Evolutionary conservation across 2,113 vertebrate genomes (phyloP).

Genomic region (Zeus faber): DNA sequence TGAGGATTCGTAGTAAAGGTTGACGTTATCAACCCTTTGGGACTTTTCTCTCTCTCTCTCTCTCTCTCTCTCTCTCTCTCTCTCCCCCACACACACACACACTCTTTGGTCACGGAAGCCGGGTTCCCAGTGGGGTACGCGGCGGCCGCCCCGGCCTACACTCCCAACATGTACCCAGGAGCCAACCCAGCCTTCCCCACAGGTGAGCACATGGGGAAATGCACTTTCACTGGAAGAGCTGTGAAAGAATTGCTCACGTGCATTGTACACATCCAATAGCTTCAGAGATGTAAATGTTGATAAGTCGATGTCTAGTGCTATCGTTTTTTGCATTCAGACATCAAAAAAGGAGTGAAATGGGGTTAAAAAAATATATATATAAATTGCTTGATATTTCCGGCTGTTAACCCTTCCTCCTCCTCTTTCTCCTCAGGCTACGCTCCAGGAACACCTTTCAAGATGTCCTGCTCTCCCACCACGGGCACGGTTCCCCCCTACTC

Average conservation of each 20-base stretch:
- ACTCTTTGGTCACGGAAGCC: slow-evolving; percentile 62
- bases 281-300: too few relatives aligned
- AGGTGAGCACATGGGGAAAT: slow-evolving; percentile 71
- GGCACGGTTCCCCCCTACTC: slow-evolving; percentile 91
- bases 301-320: too few relatives aligned
- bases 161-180: slow-evolving; percentile 88
- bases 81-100: neutral
- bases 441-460: slow-evolving; percentile 94
- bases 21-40: neutral
- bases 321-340: too few relatives aligned
- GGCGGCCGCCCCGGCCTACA: slow-evolving; percentile 89
- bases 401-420: neutral
- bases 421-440: slow-evolving; percentile 79
- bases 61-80: neutral
- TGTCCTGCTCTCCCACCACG: slow-evolving; percentile 94
- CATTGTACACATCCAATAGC: too few relatives aligned
- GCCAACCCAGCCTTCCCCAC: slow-evolving; percentile 89
- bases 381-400: too few relatives aligned
- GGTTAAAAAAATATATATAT: too few relatives aligned
- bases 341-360: too few relatives aligned
- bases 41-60: too few relatives aligned
- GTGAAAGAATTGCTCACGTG: too few relatives aligned
- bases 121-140: slow-evolving; percentile 95
- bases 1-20: neutral
- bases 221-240: neutral